Base-by-base conservation (phyloP, 2,113 vertebrate species). In the Sebastes schlegelii region DNA sequence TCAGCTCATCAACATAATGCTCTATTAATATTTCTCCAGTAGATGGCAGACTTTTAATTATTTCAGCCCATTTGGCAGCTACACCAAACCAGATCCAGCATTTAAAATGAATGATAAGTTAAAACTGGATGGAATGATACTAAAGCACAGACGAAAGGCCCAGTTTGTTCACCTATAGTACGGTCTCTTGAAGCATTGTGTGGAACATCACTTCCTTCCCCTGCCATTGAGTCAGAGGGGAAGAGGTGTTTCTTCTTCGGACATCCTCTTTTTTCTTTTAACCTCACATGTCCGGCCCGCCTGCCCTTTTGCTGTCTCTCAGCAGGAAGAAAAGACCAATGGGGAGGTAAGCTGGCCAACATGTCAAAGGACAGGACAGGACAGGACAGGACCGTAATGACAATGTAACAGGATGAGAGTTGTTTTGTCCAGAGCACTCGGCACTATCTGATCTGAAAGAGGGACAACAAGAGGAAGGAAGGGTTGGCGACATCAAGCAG, bases 391-490 rank as follows among this genome's bases (percentile, higher is more conserved):
- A 40, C n/a, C 16, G 75, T n/a, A n/a, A 42, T 23, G 21, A 73
- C 82, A 86, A 74, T 84, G 82, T 58, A 74, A 79, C 87, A 90
- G 91, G 87, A 91, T 79, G 79, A 73, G 49, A 52, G 85, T 57
- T 74, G 87, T 87, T 86, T 73, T 58, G 80, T 78, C 68, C 74
- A 1, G 74, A 26, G 19, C 42, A 48, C 72, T 81, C 88, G 63
- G 69, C 82, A 17, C 55, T 77, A 83, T 92, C 77, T 90, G 82
- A 88, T 81, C 79, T 69, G 63, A 62, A 71, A 43, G 48, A 74
- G 73, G 67, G 52, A 76, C 68, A 73, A 79, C 55, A 62, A 68
- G 63, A 85, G 87, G 87, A 91, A 90, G 81, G 79, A 86, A 86
- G 63, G 52, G 62, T n/a, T 34, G 65, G 72, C 17, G 43, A 54